These are phyloP conservation scores for Gastrophryne carolinensis DNA, from an alignment of 2,797 vertebrate species.

Conservation along the genomic window DNA sequence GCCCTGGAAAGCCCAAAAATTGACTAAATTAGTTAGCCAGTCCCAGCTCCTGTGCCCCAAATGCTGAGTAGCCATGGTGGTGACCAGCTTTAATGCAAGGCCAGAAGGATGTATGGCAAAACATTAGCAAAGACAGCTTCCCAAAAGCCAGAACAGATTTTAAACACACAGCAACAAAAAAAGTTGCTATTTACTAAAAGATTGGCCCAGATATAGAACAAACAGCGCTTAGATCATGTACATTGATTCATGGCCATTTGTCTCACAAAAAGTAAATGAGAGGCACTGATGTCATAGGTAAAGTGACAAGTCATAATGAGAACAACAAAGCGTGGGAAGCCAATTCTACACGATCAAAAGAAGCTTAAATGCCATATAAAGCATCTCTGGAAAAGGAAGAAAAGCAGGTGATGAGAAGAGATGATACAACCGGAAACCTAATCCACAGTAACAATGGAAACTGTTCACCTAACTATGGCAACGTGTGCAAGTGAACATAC, in stretches of 20 bases:
- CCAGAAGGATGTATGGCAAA: too few species aligned
- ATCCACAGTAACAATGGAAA: background rate
- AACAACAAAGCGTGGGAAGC: conserved; percentile 22
- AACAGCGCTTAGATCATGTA: background rate
- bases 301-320: background rate
- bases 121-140: too few species aligned
- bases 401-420: conserved; percentile 3
- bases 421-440: background rate
- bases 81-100: too few species aligned
- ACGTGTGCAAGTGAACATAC: background rate
- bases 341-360: conserved; percentile 36
- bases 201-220: conserved; percentile 12
- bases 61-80: too few species aligned
- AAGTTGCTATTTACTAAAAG: background rate
- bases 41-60: too few species aligned
- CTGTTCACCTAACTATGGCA: background rate
- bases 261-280: conserved; percentile 18
- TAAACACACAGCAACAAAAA: background rate
- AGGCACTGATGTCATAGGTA: conserved; percentile 17
- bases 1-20: too few species aligned
- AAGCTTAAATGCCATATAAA: conserved; percentile 36
- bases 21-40: too few species aligned
- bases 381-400: conserved; percentile 6
- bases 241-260: background rate
- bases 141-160: background rate